Base-by-base conservation (phyloP, 2,113 vertebrate genomes). In the Felis chaus region DNA sequence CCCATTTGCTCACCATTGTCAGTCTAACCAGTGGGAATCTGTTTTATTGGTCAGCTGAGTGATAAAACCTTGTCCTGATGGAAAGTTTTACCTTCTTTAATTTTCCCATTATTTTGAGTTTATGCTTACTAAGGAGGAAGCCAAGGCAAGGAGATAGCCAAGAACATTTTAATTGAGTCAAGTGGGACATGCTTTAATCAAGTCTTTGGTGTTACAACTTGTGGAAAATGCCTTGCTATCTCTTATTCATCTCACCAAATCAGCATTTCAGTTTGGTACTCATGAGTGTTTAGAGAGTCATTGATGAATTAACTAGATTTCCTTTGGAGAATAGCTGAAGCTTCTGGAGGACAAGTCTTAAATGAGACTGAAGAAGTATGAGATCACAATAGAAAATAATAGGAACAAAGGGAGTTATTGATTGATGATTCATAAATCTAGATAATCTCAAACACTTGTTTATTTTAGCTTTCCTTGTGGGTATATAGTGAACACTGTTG, bases 101-200 rank as follows among this genome's bases (percentile, higher is more conserved):
- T 53, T 95, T 66, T 68, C 29, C 36, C 1, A 0, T 39, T 21
- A 76, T 83, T 91, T 85, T 82, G 50, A 83, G 63, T 71, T 90
- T 88, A 79, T 7, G 31, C 33, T 89, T 94, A 73, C 18, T 36
- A 41, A 97, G 27, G 76, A 94, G 57, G 57, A 97, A 95, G 41
- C 63, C 80, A 71, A 80, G 79, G 14, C 63, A 92, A 94, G 86
- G 36, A 95, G 73, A 96, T 55, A 95, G 29, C 63, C 61, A 89
- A 84, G 66, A 57, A 76, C 50, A 86, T 97, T 96, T 95, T 97
- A 95, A 91, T 94, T 97, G 97, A 94, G 63, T 94, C 86, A 83
- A 63, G 33, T 78, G 57, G 41, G 80, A 86, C 71, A 65, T 96
- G 80, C 68, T 96, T 96, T 97, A 96, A 92, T 95, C 41, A 87